phyloP scores from a whole-genome alignment of 1,140 invertebrate genomes.

The Mercenaria mercenaria region DNA sequence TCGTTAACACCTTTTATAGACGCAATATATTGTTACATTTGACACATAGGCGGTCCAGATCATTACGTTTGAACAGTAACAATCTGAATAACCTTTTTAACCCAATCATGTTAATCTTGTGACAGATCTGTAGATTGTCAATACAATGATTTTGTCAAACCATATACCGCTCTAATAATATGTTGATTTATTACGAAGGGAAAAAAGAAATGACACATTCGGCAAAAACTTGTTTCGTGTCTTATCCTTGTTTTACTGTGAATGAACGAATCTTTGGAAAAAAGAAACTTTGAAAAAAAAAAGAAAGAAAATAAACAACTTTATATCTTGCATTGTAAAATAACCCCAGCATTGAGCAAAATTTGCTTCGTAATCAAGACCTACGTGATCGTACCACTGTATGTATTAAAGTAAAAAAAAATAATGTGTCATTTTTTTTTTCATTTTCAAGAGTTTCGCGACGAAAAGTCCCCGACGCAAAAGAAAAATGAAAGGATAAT shows the following conservation, averaged over 20 bases:
- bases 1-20: conserved; percentile 14
- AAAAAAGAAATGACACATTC: neutral
- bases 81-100: neutral
- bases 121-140: conserved; percentile 20
- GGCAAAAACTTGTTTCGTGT: neutral
- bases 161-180: neutral
- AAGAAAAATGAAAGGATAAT: too few species aligned
- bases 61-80: neutral
- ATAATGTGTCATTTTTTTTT: too few species aligned
- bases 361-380: neutral
- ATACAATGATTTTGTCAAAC: neutral
- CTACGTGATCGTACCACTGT: too few species aligned
- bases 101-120: neutral
- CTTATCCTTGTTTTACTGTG: neutral
- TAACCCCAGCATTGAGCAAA: neutral
- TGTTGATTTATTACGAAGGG: neutral
- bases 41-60: conserved; percentile 1
- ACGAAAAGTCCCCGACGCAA: too few species aligned
- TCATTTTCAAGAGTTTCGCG: too few species aligned
- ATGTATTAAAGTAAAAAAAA: too few species aligned
- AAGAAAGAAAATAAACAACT: too few species aligned
- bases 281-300: too few species aligned
- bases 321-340: neutral
- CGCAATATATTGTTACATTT: neutral
- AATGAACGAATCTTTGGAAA: too few species aligned